Evolutionary conservation across 2,113 vertebrate species (phyloP).

Genomic region (Pleuronectes platessa): DNA sequence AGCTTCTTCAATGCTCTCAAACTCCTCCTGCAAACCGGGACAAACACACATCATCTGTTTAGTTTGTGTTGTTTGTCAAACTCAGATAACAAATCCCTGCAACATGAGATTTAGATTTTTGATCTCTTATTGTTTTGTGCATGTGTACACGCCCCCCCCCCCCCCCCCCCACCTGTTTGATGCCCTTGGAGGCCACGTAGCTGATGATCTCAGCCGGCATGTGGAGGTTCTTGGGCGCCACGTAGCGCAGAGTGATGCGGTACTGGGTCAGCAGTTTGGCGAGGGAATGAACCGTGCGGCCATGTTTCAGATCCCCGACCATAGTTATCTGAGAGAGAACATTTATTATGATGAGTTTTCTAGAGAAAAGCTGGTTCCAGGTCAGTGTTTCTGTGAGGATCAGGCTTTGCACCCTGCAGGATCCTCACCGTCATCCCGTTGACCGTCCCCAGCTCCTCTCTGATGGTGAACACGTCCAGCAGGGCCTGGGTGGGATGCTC

Average conservation of each 20-base stretch:
- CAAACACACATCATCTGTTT: not conserved
- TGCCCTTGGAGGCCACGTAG: constrained; percentile 92
- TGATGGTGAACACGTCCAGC: constrained; percentile 97
- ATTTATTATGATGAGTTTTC: not conserved
- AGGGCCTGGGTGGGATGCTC: constrained; percentile 96
- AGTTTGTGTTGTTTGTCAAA: not conserved
- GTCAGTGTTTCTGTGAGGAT: not conserved
- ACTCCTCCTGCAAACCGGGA: constrained; percentile 87
- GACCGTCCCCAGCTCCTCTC: constrained; percentile 97
- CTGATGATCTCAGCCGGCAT: constrained; percentile 90
- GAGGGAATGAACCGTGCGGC: constrained; percentile 95
- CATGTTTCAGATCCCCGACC: constrained; percentile 98
- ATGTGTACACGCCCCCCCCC: constrained; percentile 19
- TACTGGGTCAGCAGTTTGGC: constrained; percentile 96
- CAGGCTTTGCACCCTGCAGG: no score
- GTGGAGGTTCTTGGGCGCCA: constrained; percentile 89
- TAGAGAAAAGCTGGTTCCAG: not conserved
- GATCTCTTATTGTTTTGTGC: no score
- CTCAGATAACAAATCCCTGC: no score
- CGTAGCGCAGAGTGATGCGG: constrained; percentile 92
- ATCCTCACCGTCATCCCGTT: constrained; percentile 96
- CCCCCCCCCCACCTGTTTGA: constrained; percentile 93
- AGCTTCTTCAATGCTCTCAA: constrained; percentile 93
- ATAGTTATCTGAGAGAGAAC: constrained; percentile 89
- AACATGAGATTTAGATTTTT: not conserved